phyloP scores from a whole-genome alignment of 2,888 invertebrate species.

The Leptopterna dolabrata region DNA sequence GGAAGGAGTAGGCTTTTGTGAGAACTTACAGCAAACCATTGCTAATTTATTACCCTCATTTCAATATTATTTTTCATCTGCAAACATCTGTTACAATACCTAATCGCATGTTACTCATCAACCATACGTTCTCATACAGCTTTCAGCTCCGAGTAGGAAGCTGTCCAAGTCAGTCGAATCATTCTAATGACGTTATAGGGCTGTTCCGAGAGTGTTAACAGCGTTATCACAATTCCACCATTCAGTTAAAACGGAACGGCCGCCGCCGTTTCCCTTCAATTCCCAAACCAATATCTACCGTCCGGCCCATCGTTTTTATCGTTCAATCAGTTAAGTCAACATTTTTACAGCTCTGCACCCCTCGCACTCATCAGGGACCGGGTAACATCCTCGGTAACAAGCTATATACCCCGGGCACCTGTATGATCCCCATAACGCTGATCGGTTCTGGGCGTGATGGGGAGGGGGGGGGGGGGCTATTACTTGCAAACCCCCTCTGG shows the following conservation, averaged over 20 bases:
- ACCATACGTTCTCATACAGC: no score
- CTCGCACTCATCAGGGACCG: neutral
- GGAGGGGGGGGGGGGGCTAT: neutral
- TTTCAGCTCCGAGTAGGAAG: no score
- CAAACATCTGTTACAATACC: no score
- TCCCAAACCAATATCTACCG: neutral
- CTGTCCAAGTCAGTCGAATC: no score
- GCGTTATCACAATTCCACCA: neutral
- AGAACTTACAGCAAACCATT: no score
- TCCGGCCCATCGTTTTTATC: constrained; percentile 7
- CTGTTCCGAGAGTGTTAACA: neutral
- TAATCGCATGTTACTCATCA: no score
- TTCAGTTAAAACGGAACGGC: neutral
- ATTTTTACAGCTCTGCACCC: constrained; percentile 17
- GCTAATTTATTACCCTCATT: no score
- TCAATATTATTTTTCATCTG: no score
- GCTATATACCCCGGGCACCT: neutral
- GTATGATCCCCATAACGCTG: neutral
- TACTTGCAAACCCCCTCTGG: neutral
- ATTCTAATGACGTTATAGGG: no score
- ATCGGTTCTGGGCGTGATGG: neutral
- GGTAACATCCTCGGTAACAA: constrained; percentile 6
- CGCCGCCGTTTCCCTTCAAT: neutral
- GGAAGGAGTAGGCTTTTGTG: no score
- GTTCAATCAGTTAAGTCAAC: constrained; percentile 32